Evolutionary conservation across 2,888 invertebrate species (phyloP), one percentile per base, ranked within the genome.

Genomic region (Neoscelio sp.): DNA sequence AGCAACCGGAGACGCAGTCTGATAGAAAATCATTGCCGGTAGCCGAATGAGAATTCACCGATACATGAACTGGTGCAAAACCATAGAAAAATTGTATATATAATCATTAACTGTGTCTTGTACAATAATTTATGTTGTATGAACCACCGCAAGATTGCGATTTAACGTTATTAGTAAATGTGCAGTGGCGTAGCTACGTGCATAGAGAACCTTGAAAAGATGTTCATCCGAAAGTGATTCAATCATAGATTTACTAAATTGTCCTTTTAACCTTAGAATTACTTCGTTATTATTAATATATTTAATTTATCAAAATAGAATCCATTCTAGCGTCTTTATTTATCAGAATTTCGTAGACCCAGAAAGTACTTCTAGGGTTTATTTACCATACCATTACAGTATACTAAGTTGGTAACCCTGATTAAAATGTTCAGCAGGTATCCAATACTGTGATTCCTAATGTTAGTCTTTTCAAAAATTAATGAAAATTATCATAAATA

Each of bases 1-100:
- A 87, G 78, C 65, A 82, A 18, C 52, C 73, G 15, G 78, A 84
- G 26, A 80, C 83, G 71, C 80, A 85, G 56, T 56, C 81, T 17
- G 82, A 84, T 64, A 71, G 73, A 38, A 78, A 80, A 20, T 67
- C 42, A 7, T 75, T 76, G 48, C 78, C 81, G 50, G 70, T 80
- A 42, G 80, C 73, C 33, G 76, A 79, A 67, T 79, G 65, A 75
- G 52, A 56, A 18, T 68, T 35, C 70, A 58, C 33, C 35, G 38
- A 62, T 12, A 15, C 5, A 8, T 4, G 7, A 65, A 28, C 5
- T 46, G 60, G 38, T 54, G 52, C 23, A 6, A 7, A 52, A 23
- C 12, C 7, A 6, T 46, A 67, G 28, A 35, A 67, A 68, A 68
- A 62, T 75, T 67, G 68, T 60, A 40, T 60, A 60, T 52, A 67